phyloP scores from a whole-genome alignment of 2,888 invertebrate species.

The Drosophila borealis region DNA sequence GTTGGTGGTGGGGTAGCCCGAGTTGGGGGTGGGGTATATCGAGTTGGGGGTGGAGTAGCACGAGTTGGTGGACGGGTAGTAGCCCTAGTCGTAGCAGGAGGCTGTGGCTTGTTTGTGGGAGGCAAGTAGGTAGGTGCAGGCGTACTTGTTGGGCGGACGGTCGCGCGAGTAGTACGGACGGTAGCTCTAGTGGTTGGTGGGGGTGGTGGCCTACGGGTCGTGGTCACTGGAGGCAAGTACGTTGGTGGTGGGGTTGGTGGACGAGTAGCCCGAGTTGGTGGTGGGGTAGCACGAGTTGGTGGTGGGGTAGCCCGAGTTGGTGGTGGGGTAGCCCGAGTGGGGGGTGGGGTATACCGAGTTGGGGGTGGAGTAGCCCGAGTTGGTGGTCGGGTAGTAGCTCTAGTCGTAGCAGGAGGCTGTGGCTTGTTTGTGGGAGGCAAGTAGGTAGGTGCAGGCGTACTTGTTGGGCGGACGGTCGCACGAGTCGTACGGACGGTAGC shows the following conservation, averaged over 20 bases:
- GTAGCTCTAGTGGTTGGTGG: slow-evolving; percentile 26
- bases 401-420: slow-evolving; percentile 53
- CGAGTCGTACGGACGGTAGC: slow-evolving; percentile 25
- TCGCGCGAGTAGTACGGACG: slow-evolving; percentile 21
- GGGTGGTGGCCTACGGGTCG: slow-evolving; percentile 45
- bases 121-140: slow-evolving; percentile 48
- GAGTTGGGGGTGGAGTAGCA: slow-evolving; percentile 7
- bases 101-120: slow-evolving; percentile 55
- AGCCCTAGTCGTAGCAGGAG: slow-evolving; percentile 49
- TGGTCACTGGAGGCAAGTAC: slow-evolving; percentile 52
- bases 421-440: slow-evolving; percentile 58
- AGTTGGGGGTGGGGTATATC: neutral
- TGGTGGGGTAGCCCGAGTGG: slow-evolving; percentile 12
- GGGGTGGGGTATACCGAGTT: slow-evolving; percentile 4
- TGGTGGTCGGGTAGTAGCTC: slow-evolving; percentile 27
- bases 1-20: slow-evolving; percentile 9
- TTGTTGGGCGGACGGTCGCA: neutral
- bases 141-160: slow-evolving; percentile 7
- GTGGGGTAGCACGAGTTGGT: neutral
- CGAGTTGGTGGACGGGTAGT: slow-evolving; percentile 28
- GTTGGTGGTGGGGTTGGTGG: slow-evolving; percentile 53
- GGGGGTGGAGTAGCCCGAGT: slow-evolving; percentile 14
- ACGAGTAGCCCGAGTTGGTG: slow-evolving; percentile 26
- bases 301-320: slow-evolving; percentile 35
- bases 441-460: slow-evolving; percentile 43